Evolutionary conservation across 2,113 vertebrate species (phyloP).

Genomic region (Amia ocellicauda): DNA sequence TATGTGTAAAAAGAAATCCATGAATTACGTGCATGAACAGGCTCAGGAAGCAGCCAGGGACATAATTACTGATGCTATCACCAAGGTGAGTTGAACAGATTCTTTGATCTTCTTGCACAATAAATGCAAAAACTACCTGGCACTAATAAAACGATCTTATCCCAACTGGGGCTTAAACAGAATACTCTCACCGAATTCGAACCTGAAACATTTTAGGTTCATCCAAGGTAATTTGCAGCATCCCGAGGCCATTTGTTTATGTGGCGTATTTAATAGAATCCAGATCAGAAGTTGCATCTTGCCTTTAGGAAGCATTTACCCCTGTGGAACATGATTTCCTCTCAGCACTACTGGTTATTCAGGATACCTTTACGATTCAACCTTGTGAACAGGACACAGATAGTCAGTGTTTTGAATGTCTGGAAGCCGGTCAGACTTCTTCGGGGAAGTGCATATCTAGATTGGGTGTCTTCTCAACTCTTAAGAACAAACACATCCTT

Average conservation of each 20-base stretch:
- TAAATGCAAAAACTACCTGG: too few relatives aligned
- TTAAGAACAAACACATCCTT: constrained; percentile 18
- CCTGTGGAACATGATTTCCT: not conserved
- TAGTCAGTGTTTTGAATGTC: not conserved
- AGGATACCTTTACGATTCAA: not conserved
- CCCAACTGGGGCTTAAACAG: not conserved
- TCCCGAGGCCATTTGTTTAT: too few relatives aligned
- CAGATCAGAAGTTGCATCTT: too few relatives aligned
- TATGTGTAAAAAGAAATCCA: not conserved
- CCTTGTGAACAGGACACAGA: not conserved
- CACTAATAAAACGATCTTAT: not conserved
- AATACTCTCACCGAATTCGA: too few relatives aligned
- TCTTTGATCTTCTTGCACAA: not conserved
- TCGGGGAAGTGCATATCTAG: not conserved
- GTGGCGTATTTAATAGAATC: too few relatives aligned
- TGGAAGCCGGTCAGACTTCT: not conserved
- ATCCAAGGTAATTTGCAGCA: too few relatives aligned
- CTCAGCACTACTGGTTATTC: not conserved
- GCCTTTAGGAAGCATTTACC: not conserved
- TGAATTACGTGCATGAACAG: not conserved
- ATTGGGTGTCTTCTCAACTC: constrained; percentile 20
- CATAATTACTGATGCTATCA: constrained; percentile 6
- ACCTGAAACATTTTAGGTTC: too few relatives aligned
- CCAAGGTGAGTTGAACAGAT: not conserved
- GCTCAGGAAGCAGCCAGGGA: not conserved